Evolutionary conservation across 1,140 invertebrate species (phyloP), one percentile per base, ranked within the genome.

Genomic region (Leptinotarsa undecemlineata): DNA sequence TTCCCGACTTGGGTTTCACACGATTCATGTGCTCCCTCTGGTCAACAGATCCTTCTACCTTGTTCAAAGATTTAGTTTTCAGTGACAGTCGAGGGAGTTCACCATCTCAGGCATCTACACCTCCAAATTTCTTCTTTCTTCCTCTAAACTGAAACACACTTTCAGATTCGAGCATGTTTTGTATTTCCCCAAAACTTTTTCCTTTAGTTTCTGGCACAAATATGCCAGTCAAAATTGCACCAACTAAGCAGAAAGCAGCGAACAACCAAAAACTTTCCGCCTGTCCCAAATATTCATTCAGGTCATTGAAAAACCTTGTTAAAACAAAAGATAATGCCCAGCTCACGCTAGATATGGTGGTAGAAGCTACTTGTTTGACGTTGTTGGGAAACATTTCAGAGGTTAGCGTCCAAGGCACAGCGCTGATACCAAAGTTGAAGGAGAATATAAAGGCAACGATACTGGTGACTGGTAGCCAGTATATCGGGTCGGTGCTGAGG

Each of bases 371-470:
- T 3, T 93, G 93, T 14, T 90, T 85, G 0, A 92, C 90, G 81
- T 94, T 92, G 1, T 93, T 90, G 75, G 91, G 90, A 0, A 95
- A 93, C 78, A 96, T 89, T 84, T 96, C 93, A 3, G 90, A 91
- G 87, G 94, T 91, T 48, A 96, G 88, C 1, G 94, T 90, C 92
- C 94, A 95, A 0, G 94, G 93, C 17, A 96, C 85, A 0, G 94
- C 93, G 0, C 94, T 94, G 78, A 94, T 92, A 3, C 92, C 93
- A 60, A 78, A 64, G 33, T 75, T 78, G 69, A 76, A 82, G 14
- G 70, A 71, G 5, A 77, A 68, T 15, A 78, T 79, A 66, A 73
- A 83, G 1, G 69, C 19, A 3, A 81, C 71, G 33, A 82, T 62
- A 64, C 71, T 75, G 13, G 76, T 47, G 21, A 82, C n/a, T 20